Evolutionary conservation across 2,888 invertebrate genomes (phyloP).

Genomic region (Anoncus sp.): DNA sequence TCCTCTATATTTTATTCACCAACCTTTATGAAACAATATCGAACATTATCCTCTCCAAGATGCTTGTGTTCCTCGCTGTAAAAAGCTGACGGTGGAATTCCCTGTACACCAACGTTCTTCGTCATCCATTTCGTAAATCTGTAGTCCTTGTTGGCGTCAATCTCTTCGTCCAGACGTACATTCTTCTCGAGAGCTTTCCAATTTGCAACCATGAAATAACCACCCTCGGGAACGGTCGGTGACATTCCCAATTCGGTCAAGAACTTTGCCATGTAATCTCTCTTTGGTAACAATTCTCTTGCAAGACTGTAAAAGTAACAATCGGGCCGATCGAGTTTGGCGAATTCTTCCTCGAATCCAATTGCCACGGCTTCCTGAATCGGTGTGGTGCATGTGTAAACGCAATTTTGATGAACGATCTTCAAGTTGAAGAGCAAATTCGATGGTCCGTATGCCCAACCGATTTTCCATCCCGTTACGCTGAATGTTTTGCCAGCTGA

Average conservation of each 20-base stretch:
- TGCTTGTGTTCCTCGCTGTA: conserved; percentile 92
- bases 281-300: conserved; percentile 89
- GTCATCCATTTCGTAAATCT: conserved; percentile 98
- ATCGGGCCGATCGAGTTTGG: conserved; percentile 88
- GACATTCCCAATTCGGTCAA: conserved; percentile 92
- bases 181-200: conserved; percentile 91
- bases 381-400: conserved; percentile 96
- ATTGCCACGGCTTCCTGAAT: conserved; percentile 97
- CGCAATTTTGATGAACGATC: conserved; percentile 96
- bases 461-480: conserved; percentile 98
- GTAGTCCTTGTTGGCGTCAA: conserved; percentile 91
- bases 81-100: conserved; percentile 98
- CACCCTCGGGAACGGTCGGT: conserved; percentile 97
- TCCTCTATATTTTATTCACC: conserved; percentile 44
- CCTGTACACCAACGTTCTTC: conserved; percentile 95
- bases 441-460: conserved; percentile 98
- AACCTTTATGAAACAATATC: conserved; percentile 98
- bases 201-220: conserved; percentile 98
- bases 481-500: conserved; percentile 99
- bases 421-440: conserved; percentile 92
- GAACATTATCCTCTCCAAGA: conserved; percentile 93
- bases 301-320: conserved; percentile 93
- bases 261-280: conserved; percentile 91
- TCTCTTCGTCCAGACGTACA: conserved; percentile 88
- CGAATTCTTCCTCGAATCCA: conserved; percentile 94